Evolutionary conservation across 2,797 vertebrate genomes (phyloP).

Genomic region (Gymnopithys bicolor): DNA sequence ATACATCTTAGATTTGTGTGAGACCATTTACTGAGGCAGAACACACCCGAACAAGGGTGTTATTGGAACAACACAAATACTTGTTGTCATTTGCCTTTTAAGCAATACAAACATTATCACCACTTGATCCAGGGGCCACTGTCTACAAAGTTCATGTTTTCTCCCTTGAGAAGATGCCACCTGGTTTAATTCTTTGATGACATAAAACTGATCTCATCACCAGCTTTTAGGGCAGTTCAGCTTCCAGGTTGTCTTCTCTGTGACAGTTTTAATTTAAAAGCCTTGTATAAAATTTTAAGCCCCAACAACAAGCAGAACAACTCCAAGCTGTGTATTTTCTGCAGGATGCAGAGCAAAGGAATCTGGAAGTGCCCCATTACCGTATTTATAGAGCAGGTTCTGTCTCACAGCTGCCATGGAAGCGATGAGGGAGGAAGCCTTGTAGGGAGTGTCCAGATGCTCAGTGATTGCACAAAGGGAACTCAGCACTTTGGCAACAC

Average conservation of each 20-base stretch:
- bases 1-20: not conserved
- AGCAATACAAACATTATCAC: not conserved
- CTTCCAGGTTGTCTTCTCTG: not conserved
- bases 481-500: conserved; percentile 90
- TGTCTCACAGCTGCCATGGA: conserved; percentile 93
- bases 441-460: conserved; percentile 86
- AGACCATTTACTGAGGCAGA: not conserved
- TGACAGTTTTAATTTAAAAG: not conserved
- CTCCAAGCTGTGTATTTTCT: not conserved
- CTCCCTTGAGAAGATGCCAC: not conserved
- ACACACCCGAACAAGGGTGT: not conserved
- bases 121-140: not conserved
- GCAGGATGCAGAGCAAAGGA: not conserved
- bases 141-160: not conserved
- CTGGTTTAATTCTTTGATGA: not conserved
- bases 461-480: conserved; percentile 89
- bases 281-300: not conserved
- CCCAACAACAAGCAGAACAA: not conserved
- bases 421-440: conserved; percentile 87
- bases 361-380: conserved; percentile 72
- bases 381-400: conserved; percentile 91
- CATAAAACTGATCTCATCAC: not conserved
- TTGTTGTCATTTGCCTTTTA: not conserved
- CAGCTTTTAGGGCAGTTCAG: not conserved
- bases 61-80: not conserved